phyloP scores from a whole-genome alignment of 2,113 vertebrate species.

The Struthidea cinerea region DNA sequence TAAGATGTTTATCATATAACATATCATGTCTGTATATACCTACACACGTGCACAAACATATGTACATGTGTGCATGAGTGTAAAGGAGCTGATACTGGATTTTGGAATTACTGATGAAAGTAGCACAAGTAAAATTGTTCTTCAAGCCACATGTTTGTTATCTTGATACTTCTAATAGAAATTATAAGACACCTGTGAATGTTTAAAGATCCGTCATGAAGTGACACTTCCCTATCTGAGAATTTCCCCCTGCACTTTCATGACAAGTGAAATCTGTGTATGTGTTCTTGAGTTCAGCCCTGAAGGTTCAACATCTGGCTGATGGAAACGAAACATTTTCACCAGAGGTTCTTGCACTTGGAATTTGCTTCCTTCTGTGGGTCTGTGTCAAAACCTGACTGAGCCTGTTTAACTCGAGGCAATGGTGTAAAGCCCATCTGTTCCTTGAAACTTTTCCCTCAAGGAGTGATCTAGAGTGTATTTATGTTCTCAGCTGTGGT shows the following conservation, averaged over 20 bases:
- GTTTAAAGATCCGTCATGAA: neutral
- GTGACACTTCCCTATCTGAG: neutral
- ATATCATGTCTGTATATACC: neutral
- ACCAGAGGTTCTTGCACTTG: slow-evolving; percentile 52
- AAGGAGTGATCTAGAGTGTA: slow-evolving; percentile 21
- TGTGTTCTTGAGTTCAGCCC: neutral
- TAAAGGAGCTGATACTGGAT: neutral
- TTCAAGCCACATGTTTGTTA: neutral
- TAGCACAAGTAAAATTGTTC: neutral
- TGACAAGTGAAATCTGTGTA: neutral
- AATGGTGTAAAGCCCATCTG: slow-evolving; percentile 66
- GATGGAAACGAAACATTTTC: slow-evolving; percentile 12
- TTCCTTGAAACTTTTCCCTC: slow-evolving; percentile 42
- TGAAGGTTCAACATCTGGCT: slow-evolving; percentile 53
- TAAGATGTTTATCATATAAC: neutral
- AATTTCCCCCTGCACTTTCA: neutral
- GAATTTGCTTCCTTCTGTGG: slow-evolving; percentile 29
- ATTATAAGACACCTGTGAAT: neutral
- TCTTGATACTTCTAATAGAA: neutral
- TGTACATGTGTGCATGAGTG: neutral
- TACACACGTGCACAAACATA: neutral
- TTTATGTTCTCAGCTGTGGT: slow-evolving; percentile 39
- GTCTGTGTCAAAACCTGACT: slow-evolving; percentile 62
- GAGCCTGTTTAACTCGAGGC: slow-evolving; percentile 54
- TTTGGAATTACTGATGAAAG: neutral